Evolutionary conservation across 2,888 invertebrate genomes (phyloP), one percentile per base, ranked within the genome.

Genomic region (Muschampia plurimacula): DNA sequence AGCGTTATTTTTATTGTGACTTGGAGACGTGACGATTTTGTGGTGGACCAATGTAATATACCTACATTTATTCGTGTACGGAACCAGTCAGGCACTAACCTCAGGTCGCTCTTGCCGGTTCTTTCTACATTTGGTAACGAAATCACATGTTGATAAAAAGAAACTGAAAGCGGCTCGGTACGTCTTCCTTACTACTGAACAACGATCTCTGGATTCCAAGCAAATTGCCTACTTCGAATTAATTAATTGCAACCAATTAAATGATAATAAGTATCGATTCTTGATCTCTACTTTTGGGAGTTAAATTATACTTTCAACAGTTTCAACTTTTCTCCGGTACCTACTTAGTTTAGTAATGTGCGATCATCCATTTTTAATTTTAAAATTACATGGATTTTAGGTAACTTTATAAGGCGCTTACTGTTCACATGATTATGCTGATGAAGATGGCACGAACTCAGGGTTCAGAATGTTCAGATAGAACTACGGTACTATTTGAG

Each of bases 221-320:
- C 39, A 71, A 69, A 75, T 72, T 74, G 71, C 52, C 63, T 66
- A 71, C 44, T 71, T 63, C 62, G 55, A 67, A 72, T 69, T 63
- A 73, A 75, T 73, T 74, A 74, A 69, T 69, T 69, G 49, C 62
- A 52, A 41, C 13, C 32, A 69, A 63, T 63, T 63, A 69, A 69
- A 69, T 69, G 49, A 55, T 69, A 69, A 69, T 64, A 64, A 36
- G 5, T 57, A 60, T 60, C 60, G 60, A n/a, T 13, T 36, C 59
- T 59, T 28, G 28, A 13, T 13, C 32, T 36, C 60, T 32, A 36
- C 8, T 60, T 60, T 36, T n/a, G 60, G 36, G n/a, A 60, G 60
- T 60, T 10, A 52, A 57, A 57, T 28, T 57, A 57, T 57, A 28
- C 28, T 57, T 57, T 57, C 57, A 28, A 57, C 57, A 55, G 55